These are phyloP conservation scores for Cebidichthys violaceus DNA, from an alignment of 2,113 vertebrate genomes.

Conservation along the genomic window DNA sequence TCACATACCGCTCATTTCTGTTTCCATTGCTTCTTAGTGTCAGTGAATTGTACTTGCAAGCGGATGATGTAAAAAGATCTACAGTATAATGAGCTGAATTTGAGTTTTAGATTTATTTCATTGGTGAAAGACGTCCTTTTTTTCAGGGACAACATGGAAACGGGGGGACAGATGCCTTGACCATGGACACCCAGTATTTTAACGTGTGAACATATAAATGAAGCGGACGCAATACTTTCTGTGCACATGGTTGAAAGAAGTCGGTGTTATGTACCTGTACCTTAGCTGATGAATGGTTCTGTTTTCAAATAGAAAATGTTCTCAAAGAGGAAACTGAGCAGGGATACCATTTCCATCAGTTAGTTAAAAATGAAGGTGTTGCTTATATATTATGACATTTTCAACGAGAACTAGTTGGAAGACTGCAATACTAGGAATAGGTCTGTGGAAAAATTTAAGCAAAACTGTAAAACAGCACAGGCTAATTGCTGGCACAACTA, in stretches of 20 bases:
- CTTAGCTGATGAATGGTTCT: constrained; percentile 1
- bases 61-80: constrained; percentile 45
- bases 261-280: not conserved
- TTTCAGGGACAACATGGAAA: constrained; percentile 2
- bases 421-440: too few relatives aligned
- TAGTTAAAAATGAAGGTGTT: not conserved
- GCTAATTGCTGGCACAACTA: constrained; percentile 14
- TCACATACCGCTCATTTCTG: constrained; percentile 25
- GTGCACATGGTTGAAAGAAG: not conserved
- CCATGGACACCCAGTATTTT: constrained; percentile 1
- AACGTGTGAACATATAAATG: not conserved
- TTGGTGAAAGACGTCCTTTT: constrained; percentile 12
- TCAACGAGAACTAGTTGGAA: not conserved
- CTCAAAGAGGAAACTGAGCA: not conserved
- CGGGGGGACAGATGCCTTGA: not conserved
- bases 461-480: not conserved
- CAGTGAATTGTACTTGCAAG: constrained; percentile 32
- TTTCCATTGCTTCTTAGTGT: constrained; percentile 49
- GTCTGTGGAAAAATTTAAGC: not conserved
- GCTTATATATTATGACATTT: not conserved
- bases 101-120: constrained; percentile 42
- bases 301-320: not conserved
- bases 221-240: not conserved
- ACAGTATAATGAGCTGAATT: constrained; percentile 26
- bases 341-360: not conserved